Conservation (phyloP, 2,113 vertebrate genomes). For the Poecile atricapillus region DNA sequence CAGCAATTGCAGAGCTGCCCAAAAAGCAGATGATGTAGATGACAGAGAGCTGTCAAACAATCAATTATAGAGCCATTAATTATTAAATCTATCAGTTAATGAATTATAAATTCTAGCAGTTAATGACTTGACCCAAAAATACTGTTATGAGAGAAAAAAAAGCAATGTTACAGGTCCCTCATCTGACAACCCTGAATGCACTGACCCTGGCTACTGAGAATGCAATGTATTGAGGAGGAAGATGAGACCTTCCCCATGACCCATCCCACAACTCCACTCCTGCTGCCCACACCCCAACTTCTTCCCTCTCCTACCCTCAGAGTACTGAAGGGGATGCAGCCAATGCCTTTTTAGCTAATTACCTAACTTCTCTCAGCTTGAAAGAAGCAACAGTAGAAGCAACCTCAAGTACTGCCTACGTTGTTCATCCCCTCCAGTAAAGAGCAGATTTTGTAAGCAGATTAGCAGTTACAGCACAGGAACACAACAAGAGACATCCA, state of each 20-base stretch:
- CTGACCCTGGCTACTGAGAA: background rate
- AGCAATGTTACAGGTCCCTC: background rate
- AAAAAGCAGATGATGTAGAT: background rate
- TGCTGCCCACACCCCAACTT: background rate
- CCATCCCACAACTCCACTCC: background rate
- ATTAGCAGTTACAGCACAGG: background rate
- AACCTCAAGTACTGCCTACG: background rate
- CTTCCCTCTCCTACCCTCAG: background rate
- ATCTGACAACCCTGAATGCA: background rate
- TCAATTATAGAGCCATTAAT: background rate
- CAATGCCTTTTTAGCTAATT: background rate
- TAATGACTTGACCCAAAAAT: background rate
- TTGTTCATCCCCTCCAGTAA: background rate
- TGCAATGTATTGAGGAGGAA: fast-evolving
- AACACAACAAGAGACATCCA: background rate
- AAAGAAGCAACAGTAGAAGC: background rate
- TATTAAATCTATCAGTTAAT: background rate
- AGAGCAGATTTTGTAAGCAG: background rate
- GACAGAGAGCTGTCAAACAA: background rate
- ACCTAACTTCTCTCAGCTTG: background rate
- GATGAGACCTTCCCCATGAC: background rate
- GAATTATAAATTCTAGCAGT: background rate
- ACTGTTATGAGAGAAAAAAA: background rate
- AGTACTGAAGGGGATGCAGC: background rate
- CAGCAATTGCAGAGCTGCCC: background rate